These are phyloP conservation scores for Galaxias olidus DNA, from an alignment of 2,797 vertebrate genomes.

Conservation along the genomic window DNA sequence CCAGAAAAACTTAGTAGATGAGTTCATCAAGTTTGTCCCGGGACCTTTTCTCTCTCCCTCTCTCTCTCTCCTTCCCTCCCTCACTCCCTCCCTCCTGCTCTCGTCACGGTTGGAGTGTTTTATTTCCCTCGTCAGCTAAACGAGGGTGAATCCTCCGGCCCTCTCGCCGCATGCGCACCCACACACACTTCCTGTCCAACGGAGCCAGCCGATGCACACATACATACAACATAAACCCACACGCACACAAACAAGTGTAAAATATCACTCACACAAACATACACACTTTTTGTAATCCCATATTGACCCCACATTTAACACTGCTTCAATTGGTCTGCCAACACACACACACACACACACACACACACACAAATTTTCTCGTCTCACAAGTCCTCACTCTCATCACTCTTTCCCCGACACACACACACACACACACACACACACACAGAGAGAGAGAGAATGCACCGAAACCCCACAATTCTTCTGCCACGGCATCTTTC, in stretches of 20 bases:
- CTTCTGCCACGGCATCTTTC: background rate
- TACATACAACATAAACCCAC: background rate
- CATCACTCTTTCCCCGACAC: too few species aligned
- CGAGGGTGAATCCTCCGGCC: constrained; percentile 58
- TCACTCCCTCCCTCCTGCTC: background rate
- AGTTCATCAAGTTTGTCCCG: background rate
- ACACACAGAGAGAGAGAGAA: constrained; percentile 19
- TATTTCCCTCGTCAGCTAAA: constrained; percentile 59
- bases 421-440: background rate
- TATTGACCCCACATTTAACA: too few species aligned
- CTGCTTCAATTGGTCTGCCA: too few species aligned
- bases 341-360: constrained; percentile 14
- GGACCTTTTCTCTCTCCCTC: background rate
- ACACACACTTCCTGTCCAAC: constrained; percentile 55
- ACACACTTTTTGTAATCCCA: too few species aligned
- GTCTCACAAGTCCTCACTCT: too few species aligned
- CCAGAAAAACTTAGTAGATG: background rate
- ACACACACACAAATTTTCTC: constrained; percentile 30
- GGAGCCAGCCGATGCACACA: constrained; percentile 30
- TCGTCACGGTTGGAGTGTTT: constrained; percentile 59
- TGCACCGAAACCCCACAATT: background rate
- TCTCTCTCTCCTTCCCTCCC: background rate
- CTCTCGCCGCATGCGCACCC: constrained; percentile 42
- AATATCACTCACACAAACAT: background rate
- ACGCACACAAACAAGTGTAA: constrained; percentile 14